These are phyloP conservation scores for Germaria angustata DNA, from an alignment of 2,888 invertebrate species.

Conservation along the genomic window DNA sequence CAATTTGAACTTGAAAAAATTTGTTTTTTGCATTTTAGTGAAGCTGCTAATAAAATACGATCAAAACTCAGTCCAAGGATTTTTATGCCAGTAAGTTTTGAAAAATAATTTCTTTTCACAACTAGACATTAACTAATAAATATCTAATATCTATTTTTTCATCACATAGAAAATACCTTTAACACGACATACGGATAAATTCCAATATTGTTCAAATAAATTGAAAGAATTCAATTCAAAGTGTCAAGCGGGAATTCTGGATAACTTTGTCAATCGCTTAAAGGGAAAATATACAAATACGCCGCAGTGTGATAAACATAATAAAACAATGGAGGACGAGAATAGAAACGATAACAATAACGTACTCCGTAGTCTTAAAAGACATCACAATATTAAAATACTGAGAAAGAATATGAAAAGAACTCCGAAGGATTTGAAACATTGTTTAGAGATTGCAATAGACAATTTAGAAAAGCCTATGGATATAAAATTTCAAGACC, in stretches of 20 bases:
- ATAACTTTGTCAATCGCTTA: not conserved
- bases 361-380: not conserved
- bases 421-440: not conserved
- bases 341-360: too few species aligned
- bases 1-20: not conserved
- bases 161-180: not conserved
- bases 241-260: not conserved
- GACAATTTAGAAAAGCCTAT: not conserved
- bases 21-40: constrained; percentile 31
- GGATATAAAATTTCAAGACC: not conserved
- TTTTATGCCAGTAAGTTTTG: constrained; percentile 53
- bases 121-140: too few species aligned
- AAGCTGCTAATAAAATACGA: constrained; percentile 43
- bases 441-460: not conserved
- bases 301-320: not conserved
- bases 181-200: not conserved
- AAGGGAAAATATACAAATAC: not conserved
- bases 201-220: not conserved
- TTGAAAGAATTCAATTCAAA: not conserved
- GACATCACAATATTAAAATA: not conserved
- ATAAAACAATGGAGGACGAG: not conserved
- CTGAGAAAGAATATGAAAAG: not conserved
- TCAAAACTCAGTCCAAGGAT: constrained; percentile 26
- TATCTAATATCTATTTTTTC: not conserved
- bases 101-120: not conserved